Evolutionary conservation across 2,888 invertebrate genomes (phyloP).

Genomic region (Apodemia duryi): DNA sequence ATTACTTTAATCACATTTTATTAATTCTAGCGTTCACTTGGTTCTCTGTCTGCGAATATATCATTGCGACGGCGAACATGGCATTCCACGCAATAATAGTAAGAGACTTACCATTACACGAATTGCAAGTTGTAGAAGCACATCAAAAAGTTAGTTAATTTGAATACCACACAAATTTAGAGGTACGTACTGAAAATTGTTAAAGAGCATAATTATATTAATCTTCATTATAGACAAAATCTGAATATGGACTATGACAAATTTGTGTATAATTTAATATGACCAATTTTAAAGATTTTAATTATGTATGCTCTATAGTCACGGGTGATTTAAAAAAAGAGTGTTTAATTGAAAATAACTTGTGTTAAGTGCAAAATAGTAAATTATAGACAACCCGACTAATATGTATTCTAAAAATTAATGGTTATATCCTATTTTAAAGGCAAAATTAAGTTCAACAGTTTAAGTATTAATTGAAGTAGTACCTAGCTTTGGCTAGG

Average conservation of each 20-base stretch:
- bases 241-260: neutral
- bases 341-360: neutral
- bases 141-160: slow-evolving; percentile 70
- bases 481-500: neutral
- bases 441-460: neutral
- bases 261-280: neutral
- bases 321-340: neutral
- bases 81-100: slow-evolving; percentile 93
- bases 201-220: neutral
- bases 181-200: neutral
- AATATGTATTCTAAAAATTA: neutral
- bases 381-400: neutral
- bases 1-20: neutral
- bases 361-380: neutral
- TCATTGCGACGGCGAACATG: slow-evolving; percentile 95
- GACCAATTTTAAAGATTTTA: slow-evolving; percentile 1
- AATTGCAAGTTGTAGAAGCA: slow-evolving; percentile 83
- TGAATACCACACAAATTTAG: neutral
- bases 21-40: slow-evolving; percentile 91
- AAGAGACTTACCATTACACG: slow-evolving; percentile 90
- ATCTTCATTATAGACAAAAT: neutral
- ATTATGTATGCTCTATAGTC: neutral
- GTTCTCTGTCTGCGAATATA: slow-evolving; percentile 96
- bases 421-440: neutral
- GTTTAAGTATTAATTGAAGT: neutral